phyloP scores from a whole-genome alignment of 2,113 vertebrate genomes.

The Nibea albiflora region DNA sequence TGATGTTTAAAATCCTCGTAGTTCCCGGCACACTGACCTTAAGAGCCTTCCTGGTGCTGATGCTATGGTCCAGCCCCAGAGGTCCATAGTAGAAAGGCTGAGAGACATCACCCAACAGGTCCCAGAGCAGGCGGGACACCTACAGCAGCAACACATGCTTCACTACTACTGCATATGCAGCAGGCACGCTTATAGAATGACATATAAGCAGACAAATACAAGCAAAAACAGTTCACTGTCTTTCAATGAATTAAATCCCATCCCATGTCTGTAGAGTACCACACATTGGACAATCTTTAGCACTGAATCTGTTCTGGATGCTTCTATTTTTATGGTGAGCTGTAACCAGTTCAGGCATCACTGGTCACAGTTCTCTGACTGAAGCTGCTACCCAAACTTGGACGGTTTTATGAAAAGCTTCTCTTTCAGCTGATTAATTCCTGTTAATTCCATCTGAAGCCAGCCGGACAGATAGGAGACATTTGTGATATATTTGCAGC shows the following conservation, averaged over 20 bases:
- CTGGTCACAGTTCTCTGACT: too few relatives aligned
- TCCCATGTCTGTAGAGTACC: too few relatives aligned
- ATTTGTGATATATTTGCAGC: too few relatives aligned
- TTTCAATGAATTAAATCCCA: neutral
- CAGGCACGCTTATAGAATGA: too few relatives aligned
- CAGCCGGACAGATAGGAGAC: too few relatives aligned
- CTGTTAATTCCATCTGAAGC: neutral
- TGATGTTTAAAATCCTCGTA: neutral
- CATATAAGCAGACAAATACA: neutral
- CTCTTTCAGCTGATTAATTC: neutral
- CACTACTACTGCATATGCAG: neutral
- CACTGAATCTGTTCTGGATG: neutral
- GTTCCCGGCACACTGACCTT: conserved; percentile 63
- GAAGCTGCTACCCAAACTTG: too few relatives aligned
- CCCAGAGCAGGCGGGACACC: conserved; percentile 83
- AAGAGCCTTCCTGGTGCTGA: conserved; percentile 47
- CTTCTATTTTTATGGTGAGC: too few relatives aligned
- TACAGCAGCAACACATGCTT: conserved; percentile 39
- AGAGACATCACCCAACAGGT: conserved; percentile 86
- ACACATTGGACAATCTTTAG: neutral
- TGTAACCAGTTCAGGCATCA: too few relatives aligned
- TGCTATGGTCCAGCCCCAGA: conserved; percentile 50
- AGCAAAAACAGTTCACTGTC: neutral
- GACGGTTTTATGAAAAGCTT: neutral
- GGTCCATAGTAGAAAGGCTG: conserved; percentile 79